Evolutionary conservation across 2,888 invertebrate species (phyloP).

Genomic region (Ypsolopha scabrella): DNA sequence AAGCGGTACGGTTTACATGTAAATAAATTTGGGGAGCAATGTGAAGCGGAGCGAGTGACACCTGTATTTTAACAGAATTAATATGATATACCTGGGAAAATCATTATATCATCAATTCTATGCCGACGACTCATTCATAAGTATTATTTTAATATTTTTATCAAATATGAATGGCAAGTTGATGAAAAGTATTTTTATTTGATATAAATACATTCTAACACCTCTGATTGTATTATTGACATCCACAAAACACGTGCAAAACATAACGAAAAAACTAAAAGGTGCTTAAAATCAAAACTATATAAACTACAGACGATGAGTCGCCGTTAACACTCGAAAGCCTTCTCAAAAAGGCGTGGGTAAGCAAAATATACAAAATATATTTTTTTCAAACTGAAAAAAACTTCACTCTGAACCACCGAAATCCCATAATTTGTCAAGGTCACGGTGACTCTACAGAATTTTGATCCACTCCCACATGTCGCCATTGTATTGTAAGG

Average conservation of each 20-base stretch:
- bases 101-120: no score
- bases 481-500: conserved; percentile 52
- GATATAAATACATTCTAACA: not conserved
- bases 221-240: no score
- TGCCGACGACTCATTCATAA: no score
- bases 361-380: conserved; percentile 27
- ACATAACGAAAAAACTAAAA: conserved; percentile 10
- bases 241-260: not conserved
- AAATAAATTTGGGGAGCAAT: no score
- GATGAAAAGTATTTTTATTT: conserved; percentile 7
- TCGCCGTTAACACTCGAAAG: conserved; percentile 41
- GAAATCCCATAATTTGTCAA: conserved; percentile 28
- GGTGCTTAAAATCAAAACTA: conserved; percentile 10
- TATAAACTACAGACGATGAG: conserved; percentile 40
- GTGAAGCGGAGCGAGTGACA: no score
- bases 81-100: no score
- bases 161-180: no score
- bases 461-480: conserved; percentile 38
- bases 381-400: conserved; percentile 18
- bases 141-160: no score
- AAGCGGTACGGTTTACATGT: no score
- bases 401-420: conserved; percentile 17
- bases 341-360: no score
- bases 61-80: no score
- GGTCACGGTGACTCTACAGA: conserved; percentile 50